phyloP scores from a whole-genome alignment of 2,888 invertebrate genomes.

The Xylota segnis region DNA sequence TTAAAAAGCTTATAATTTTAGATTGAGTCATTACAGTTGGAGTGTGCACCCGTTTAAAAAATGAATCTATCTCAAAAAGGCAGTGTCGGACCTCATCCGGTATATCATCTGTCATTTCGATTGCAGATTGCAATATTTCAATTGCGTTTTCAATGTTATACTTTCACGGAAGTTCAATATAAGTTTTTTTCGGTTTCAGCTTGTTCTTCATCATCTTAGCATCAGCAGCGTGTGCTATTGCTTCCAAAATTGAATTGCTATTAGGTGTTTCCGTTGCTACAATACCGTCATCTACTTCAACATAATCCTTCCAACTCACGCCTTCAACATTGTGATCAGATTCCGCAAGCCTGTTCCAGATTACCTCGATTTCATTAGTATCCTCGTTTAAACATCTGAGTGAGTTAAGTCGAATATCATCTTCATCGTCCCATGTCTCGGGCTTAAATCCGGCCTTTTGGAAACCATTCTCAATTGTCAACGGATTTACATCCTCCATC shows the following conservation, averaged over 20 bases:
- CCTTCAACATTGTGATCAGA: slow-evolving; percentile 24
- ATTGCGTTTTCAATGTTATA: slow-evolving; percentile 15
- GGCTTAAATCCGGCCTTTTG: too few relatives aligned
- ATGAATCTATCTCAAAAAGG: too few relatives aligned
- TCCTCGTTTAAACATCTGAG: slow-evolving; percentile 18
- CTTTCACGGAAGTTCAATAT: neutral
- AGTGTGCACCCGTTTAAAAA: too few relatives aligned
- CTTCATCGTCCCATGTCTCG: slow-evolving; percentile 7
- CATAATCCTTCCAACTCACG: slow-evolving; percentile 23
- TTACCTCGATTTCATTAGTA: slow-evolving; percentile 27
- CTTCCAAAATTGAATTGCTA: neutral
- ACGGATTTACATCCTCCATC: slow-evolving; percentile 25
- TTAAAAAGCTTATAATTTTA: too few relatives aligned
- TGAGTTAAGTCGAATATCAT: slow-evolving; percentile 1
- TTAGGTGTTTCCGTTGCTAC: neutral
- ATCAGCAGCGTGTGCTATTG: neutral
- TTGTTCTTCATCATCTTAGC: neutral
- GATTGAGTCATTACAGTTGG: too few relatives aligned
- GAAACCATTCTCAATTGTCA: slow-evolving; percentile 33
- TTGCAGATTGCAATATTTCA: slow-evolving; percentile 31
- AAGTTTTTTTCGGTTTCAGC: neutral
- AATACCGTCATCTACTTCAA: slow-evolving; percentile 15
- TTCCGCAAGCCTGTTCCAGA: slow-evolving; percentile 32
- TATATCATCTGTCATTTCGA: slow-evolving; percentile 19
- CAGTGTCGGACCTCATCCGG: slow-evolving; percentile 25